A percentile compares a stretch with the other conserved stretches of the same genome.
Evolutionary conservation across 1,140 invertebrate species (phyloP).

Genomic region (Hyles euphorbiae): DNA sequence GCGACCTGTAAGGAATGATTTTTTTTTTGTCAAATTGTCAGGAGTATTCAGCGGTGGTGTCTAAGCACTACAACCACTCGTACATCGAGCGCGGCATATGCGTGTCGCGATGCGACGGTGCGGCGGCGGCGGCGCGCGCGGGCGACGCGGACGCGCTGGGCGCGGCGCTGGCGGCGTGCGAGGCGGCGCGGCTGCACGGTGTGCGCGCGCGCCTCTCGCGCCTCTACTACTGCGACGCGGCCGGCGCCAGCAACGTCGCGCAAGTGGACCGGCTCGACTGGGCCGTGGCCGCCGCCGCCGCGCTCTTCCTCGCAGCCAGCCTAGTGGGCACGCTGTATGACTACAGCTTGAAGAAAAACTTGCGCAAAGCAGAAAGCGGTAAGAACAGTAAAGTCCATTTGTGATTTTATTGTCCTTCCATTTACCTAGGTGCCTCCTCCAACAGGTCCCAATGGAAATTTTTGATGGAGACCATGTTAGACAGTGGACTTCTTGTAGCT

Average conservation of each 20-base stretch:
- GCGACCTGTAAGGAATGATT: neutral
- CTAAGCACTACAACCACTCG: neutral
- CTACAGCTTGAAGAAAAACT: neutral
- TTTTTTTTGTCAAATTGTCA: neutral
- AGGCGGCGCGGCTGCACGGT: neutral
- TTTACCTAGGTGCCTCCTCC: no score
- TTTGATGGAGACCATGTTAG: no score
- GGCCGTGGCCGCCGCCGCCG: neutral
- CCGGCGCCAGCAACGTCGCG: neutral
- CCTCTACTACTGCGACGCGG: neutral
- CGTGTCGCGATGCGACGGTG: neutral
- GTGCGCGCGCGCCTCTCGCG: neutral
- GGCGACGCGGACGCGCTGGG: neutral
- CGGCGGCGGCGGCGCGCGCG: neutral
- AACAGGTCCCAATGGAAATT: no score
- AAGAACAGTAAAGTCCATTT: no score
- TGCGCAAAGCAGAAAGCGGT: no score
- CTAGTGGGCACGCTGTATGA: neutral
- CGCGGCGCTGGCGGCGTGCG: neutral
- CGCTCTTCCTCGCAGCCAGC: neutral
- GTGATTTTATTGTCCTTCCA: no score
- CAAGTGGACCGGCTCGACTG: neutral
- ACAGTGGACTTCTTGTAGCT: no score
- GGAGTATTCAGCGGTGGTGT: neutral
- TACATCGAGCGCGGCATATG: neutral